Base-by-base conservation (phyloP, 35 echinoderm and acorn worm genomes). In the Apostichopus californicus region DNA sequence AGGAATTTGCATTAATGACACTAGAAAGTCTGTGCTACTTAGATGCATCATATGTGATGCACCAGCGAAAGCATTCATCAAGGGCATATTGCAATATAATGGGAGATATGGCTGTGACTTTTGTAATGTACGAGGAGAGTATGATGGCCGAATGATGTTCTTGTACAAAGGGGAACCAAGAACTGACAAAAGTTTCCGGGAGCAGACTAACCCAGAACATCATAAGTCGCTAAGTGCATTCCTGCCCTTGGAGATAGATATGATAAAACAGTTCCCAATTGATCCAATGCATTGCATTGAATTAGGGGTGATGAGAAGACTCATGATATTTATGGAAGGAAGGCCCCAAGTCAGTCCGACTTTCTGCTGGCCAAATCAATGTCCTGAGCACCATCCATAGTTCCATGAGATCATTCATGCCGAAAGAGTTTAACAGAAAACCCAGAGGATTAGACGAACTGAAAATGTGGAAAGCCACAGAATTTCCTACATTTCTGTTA, bases 381-480 rank as follows among this genome's bases (percentile, higher is more conserved):
- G 13, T 59, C 9, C 52, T 94, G 4, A 94, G 92, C 53, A 81
- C 75, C 20, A 25, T 20, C 1, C 53, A 93, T 10, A 1, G 73
- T 28, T 71, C 61, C 1, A 8, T 90, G 6, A 23, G 84, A 6
- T 12, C 26, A 1, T 73, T 6, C 17, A 87, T 93, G 3, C 92
- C 94, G 18, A 1, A 25, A 23, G 94, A 96, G 70, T 96, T 96
- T 96, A 63, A 86, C 5, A 77, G 93, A 22, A 96, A 96, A 56
- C 59, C 82, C 53, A 86, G 89, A 57, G 73, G 88, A 18, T 59
- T 96, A 4, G 0, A 20, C 11, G 94, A 96, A 22, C 2, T 96
- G 1, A 89, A 96, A 6, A 13, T 82, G 57, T 96, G 95, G 95
- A 96, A 96, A 24, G 95, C 92, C 1, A 92, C 95, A 56, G 95